Evolutionary conservation across 2,797 vertebrate genomes (phyloP), one percentile per base, ranked within the genome.

Genomic region (Morus bassanus): DNA sequence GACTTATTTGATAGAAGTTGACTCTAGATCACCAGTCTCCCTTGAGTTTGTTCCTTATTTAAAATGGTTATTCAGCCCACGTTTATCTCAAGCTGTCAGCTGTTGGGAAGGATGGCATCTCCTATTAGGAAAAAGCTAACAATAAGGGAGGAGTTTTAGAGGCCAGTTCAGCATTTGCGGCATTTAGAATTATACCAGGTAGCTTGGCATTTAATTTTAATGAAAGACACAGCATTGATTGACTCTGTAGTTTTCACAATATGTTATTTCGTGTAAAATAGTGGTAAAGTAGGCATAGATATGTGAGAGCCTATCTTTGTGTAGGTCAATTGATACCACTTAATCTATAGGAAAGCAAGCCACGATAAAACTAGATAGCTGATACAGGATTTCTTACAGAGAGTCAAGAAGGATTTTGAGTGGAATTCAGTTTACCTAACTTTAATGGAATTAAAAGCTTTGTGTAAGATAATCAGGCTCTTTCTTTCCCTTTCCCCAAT

Each of bases 41-140:
- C 88, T 64, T 64, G 51, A 67, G 91, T 91, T 93, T 86, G 45
- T 75, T 94, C 57, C 85, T 95, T 91, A 82, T 97, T 97, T 97
- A 69, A 94, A 95, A 65, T 82, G 96, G 82, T 96, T 97, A 75
- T 93, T 97, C 96, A 96, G 51, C 53, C 70, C 85, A 46, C 78
- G 10, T 95, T 97, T 96, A 96, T 94, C 93, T 79, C 96, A 92
- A 74, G 89, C 78, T 97, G 89, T 96, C 95, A 96, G 95, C 90
- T 96, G 91, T 93, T 90, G 93, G 89, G 91, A 95, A 92, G 95
- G 88, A 80, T 77, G 77, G 56, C 79, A 77, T 89, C 94, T 97
- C 56, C 83, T 79, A 9, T 68, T 56, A 69, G 64, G 81, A 76
- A 80, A 93, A 92, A 91, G 48, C 69, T 64, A 87, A 61, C 46